phyloP scores from a whole-genome alignment of 2,888 invertebrate genomes.

The Stomorhina lunata region DNA sequence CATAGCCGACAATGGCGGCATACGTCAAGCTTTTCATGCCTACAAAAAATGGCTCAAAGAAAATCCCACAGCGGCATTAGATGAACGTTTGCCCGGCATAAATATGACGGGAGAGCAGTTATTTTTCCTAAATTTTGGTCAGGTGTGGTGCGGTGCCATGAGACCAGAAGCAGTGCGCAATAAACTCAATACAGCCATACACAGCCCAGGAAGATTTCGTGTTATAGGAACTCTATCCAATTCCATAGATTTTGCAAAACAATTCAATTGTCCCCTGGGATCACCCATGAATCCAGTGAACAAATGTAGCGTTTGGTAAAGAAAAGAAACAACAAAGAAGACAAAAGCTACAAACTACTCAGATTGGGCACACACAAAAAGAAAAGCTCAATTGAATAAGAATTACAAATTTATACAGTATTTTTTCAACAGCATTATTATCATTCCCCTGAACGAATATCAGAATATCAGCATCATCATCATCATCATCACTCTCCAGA shows the following conservation, averaged over 20 bases:
- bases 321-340: neutral
- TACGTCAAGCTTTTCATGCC: conserved; percentile 94
- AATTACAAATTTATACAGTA: conserved; percentile 38
- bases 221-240: conserved; percentile 90
- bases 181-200: conserved; percentile 90
- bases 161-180: conserved; percentile 89
- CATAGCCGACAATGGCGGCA: conserved; percentile 97
- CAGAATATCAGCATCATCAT: neutral
- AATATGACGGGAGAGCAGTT: conserved; percentile 89
- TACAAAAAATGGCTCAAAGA: conserved; percentile 88
- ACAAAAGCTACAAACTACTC: neutral
- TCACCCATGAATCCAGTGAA: conserved; percentile 89
- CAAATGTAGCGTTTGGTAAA: conserved; percentile 89
- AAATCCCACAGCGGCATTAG: conserved; percentile 81
- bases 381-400: conserved; percentile 1
- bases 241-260: conserved; percentile 87
- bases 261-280: conserved; percentile 86
- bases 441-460: too few relatives aligned
- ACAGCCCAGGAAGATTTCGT: conserved; percentile 90
- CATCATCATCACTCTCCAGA: neutral
- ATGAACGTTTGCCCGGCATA: conserved; percentile 86
- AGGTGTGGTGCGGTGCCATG: conserved; percentile 91
- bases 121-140: conserved; percentile 95
- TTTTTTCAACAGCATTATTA: conserved; percentile 16
- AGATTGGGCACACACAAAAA: neutral